Base-by-base conservation (phyloP, 2,888 invertebrate genomes). In the Dynastes maya region DNA sequence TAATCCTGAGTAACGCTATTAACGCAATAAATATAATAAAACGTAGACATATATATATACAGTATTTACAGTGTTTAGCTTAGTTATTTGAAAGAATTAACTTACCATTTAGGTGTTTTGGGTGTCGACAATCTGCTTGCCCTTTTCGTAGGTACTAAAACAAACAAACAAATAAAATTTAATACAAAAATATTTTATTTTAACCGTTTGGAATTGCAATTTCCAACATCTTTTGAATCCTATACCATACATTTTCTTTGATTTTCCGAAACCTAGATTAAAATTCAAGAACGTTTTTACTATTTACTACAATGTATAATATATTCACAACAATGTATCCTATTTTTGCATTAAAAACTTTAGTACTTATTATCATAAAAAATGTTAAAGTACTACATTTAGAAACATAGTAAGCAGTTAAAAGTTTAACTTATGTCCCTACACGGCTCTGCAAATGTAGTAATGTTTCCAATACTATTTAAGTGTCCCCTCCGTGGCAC, bases 91-190 rank as follows among this genome's bases (percentile, higher is more conserved):
- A 45, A 45, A 8, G 11, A 45, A 70, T n/a, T n/a, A 70, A 5
- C 83, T 83, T 82, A 84, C 84, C 82, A 80, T 81, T 84, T 84
- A 11, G 84, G 82, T 32, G 83, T 82, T 58, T 79, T 80, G 5
- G 80, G 76, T 45, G 82, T 79, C 61, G 81, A 77, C 65, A 72
- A 79, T 4, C 81, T 80, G 79, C 83, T 63, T 67, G 80, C 78
- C 82, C 81, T 82, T 78, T 84, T 86, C 13, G 80, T 79, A 58
- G 85, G 86, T 78, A 85, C 86, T 86, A 78, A 79, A 79, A 64
- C 29, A 72, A 71, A 61, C 8, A 40, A 29, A 77, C 11, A 55
- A 68, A 22, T 58, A 68, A 45, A 2, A n/a, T 53, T 11, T 16
- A 53, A 13, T 53, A 16, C 13, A 37, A 37, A 37, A 5, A 37